phyloP scores from a whole-genome alignment of 1,140 invertebrate genomes.

The Capitella teleta region DNA sequence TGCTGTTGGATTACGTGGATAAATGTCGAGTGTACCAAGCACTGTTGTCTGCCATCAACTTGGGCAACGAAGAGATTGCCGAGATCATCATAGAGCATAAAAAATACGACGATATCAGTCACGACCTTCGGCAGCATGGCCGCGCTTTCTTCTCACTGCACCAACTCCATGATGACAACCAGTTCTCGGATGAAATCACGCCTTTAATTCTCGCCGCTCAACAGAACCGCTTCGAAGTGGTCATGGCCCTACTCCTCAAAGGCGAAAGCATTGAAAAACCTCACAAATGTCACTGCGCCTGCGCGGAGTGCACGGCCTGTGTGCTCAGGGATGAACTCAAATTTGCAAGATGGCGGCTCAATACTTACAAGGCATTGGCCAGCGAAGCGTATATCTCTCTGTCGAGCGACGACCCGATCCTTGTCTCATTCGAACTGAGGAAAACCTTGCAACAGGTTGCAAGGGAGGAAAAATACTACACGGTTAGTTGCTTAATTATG shows the following conservation, averaged over 20 bases:
- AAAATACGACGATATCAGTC: conserved; percentile 29
- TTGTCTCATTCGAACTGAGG: conserved; percentile 52
- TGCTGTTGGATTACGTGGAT: conserved; percentile 31
- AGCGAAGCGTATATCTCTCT: conserved; percentile 53
- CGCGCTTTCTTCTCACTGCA: neutral
- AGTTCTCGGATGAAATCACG: conserved; percentile 22
- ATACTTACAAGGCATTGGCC: conserved; percentile 35
- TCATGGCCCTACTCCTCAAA: conserved; percentile 35
- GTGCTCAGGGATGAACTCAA: conserved; percentile 9
- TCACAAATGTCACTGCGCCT: conserved; percentile 51
- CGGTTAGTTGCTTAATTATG: conserved; percentile 4
- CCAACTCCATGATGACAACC: conserved; percentile 6
- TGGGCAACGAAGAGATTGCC: conserved; percentile 36
- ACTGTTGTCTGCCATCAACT: conserved; percentile 35
- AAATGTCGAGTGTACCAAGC: conserved; percentile 34
- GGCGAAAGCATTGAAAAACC: conserved; percentile 44
- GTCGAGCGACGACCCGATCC: conserved; percentile 53
- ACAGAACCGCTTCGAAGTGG: conserved; percentile 38
- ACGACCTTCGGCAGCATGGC: conserved; percentile 18
- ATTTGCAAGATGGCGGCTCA: conserved; percentile 34
- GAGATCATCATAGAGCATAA: conserved; percentile 37
- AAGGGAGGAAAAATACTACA: conserved; percentile 11
- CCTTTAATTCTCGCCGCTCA: conserved; percentile 39
- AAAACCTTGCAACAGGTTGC: conserved; percentile 41
- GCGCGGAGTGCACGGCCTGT: conserved; percentile 47